phyloP scores from a whole-genome alignment of 2,113 vertebrate species.

The Octodon degus region DNA sequence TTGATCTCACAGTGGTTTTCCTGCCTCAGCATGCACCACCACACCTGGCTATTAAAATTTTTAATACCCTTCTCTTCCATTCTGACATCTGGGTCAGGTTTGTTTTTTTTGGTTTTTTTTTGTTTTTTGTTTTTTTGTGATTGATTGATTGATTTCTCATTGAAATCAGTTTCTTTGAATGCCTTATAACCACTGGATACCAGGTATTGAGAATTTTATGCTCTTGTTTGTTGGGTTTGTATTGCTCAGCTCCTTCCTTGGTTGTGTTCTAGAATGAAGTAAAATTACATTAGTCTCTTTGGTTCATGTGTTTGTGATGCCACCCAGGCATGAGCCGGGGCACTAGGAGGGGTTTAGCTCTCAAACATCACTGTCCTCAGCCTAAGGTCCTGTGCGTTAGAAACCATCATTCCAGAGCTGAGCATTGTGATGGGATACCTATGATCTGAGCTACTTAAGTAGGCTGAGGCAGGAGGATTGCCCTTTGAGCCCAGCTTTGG shows the following conservation, averaged over 20 bases:
- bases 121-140: too few relatives aligned
- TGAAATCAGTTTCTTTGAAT: neutral
- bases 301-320: neutral
- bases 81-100: neutral
- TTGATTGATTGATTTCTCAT: neutral
- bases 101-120: too few relatives aligned
- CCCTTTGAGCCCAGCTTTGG: neutral
- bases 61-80: neutral
- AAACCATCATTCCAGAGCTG: neutral
- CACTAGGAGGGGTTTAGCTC: neutral
- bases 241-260: neutral
- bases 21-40: neutral
- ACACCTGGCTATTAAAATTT: neutral
- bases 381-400: neutral
- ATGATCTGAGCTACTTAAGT: neutral
- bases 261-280: neutral
- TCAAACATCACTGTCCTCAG: neutral
- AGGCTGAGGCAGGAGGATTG: neutral
- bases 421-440: neutral
- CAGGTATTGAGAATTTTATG: neutral
- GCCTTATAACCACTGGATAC: neutral
- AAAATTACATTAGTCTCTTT: neutral
- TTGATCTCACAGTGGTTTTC: neutral
- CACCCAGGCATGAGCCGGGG: neutral
- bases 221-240: rapidly evolving